These are phyloP conservation scores for Lepidurus couesii DNA, from an alignment of 1,140 invertebrate genomes.

Conservation along the genomic window DNA sequence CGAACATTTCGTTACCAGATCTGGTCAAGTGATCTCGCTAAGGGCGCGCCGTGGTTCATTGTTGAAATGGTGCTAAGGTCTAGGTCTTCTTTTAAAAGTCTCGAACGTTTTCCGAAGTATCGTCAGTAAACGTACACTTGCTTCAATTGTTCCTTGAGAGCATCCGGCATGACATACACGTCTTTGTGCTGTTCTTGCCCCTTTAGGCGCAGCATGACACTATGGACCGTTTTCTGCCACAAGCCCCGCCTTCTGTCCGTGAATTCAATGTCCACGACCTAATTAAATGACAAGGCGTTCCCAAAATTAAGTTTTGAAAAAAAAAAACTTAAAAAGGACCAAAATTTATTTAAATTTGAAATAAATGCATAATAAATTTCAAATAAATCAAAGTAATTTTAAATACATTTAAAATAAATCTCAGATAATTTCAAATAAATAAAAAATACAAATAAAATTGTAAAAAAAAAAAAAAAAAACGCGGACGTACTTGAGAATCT, in stretches of 20 bases:
- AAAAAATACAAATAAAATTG: background rate
- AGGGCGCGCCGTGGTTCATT: background rate
- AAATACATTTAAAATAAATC: background rate
- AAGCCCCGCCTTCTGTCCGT: constrained; percentile 22
- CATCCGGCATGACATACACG: constrained; percentile 73
- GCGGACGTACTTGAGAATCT: background rate
- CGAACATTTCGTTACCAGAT: background rate
- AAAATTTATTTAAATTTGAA: background rate
- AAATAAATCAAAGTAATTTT: background rate
- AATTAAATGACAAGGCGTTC: background rate
- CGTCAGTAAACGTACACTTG: constrained; percentile 79
- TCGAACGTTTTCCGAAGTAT: background rate
- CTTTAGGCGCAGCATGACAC: constrained; percentile 28
- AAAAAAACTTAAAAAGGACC: background rate
- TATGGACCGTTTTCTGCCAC: constrained; percentile 32
- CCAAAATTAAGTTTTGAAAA: background rate
- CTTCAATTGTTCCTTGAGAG: constrained; percentile 77
- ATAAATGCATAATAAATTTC: background rate
- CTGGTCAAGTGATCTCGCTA: background rate
- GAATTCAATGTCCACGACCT: constrained; percentile 3
- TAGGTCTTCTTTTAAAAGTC: no score
- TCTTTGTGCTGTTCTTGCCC: constrained; percentile 44
- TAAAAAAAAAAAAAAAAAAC: background rate
- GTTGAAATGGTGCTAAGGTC: no score
- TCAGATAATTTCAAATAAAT: background rate